Base-by-base conservation (phyloP, 2,888 invertebrate species). In the Kuschelorhynchus macadamiae region DNA sequence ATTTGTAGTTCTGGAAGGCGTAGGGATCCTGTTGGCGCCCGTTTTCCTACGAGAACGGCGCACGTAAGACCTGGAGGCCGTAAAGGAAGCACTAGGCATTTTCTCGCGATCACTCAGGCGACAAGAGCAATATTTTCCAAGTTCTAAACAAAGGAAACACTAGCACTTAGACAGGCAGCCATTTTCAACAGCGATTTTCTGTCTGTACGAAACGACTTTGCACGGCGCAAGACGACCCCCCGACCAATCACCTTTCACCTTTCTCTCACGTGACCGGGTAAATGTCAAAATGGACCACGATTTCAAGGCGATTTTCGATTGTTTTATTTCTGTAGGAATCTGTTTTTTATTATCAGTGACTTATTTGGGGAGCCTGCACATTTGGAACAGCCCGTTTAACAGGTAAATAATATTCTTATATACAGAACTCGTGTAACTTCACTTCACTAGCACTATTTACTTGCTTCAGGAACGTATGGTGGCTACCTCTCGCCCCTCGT, bases 11-110 rank as follows among this genome's bases (percentile, higher is more conserved):
- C 92, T 89, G 80, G 92, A 92, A 82, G 92, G 92, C 84, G 92
- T 86, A 79, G 92, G 92, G 84, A 92, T 93, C 84, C 95, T 90
- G 87, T 94, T 94, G 80, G 92, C 92, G 84, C 92, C 93, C 92
- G 67, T 61, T 66, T 95, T 94, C 88, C 95, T 92, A 84, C 94
- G 90, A 85, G 95, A 95, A 87, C 95, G 91, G 86, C 95, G 91
- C 82, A 93, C 92, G 88, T 93, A 94, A 87, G 93, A 93, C 88
- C 94, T 91, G 86, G 94, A 93, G 86, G 94, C 93, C 84, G 94
- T 93, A 87, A 95, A 94, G 85, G 95, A 95, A 88, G 95, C 95
- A 90, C 95, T 95, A 89, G 95, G 95, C 95, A 95, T 62, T 44
- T 90, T 92, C 75, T 74, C 78, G 76, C 79, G 75, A 77, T 78